Evolutionary conservation across 64 coral and sea anemone genomes (phyloP), one percentile per base, ranked within the genome.

Genomic region (Dendronephthya gigantea): DNA sequence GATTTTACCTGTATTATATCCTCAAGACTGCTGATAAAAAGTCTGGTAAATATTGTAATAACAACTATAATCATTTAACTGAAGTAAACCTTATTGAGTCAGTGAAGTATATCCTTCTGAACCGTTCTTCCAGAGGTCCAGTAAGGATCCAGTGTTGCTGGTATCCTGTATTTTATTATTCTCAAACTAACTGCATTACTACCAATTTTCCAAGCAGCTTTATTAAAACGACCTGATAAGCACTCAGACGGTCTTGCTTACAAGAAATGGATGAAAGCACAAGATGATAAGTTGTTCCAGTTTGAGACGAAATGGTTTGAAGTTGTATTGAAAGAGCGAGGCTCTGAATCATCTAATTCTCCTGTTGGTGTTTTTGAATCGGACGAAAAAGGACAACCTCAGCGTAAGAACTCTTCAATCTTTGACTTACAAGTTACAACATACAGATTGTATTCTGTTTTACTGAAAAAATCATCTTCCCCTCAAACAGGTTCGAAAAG

Each of bases 1-100:
- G 95, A 11, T 98, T 98, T 82, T 70, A 87, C 17, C 90, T 98
- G 31, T 98, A 92, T 55, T 91, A 22, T 51, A 88, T 96, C 14
- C 85, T 74, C 16, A 62, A 85, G 31, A 90, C 72, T 36, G 2
- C 72, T 79, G 72, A 79, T 8, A 29, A 33, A 79, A 79, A 79
- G 25, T 23, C 55, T 62, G 55, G 55, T 62, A 62, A n/a, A 10
- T 52, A n/a, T 52, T 10, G 25, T 2, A n/a, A 23, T 27, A 17
- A 62, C 55, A 9, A 62, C 55, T 13, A 2, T 62, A 62, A 62
- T 23, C 6, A 52, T 22, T 1, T 52, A 8, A 52, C 50, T 52
- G 50, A n/a, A n/a, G n/a, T n/a, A n/a, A n/a, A n/a, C n/a, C n/a
- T n/a, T n/a, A n/a, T n/a, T n/a, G n/a, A n/a, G n/a, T n/a, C n/a